Percentiles rank a stretch among this genome's conserved stretches.
These are phyloP conservation scores for Pseudolycoriella hygida DNA, from an alignment of 2,888 invertebrate species.

Conservation along the genomic window DNA sequence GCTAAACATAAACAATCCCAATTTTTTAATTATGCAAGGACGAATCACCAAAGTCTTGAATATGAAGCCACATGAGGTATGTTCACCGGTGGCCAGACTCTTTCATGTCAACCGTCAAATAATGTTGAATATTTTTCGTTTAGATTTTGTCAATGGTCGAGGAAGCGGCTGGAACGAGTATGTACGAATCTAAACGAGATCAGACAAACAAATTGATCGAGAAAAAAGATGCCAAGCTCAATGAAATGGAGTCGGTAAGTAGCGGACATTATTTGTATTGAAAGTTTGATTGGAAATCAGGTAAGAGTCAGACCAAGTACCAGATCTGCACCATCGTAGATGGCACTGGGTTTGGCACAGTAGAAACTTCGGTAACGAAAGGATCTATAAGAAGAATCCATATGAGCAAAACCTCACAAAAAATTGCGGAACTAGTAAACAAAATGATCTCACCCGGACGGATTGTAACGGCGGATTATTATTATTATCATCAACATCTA, in stretches of 20 bases:
- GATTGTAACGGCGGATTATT: no score
- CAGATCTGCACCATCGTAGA: no score
- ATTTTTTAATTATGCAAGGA: slow-evolving; percentile 99
- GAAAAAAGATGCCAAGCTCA: slow-evolving; percentile 80
- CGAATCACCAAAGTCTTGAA: slow-evolving; percentile 95
- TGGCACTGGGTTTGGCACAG: no score
- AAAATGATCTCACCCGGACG: no score
- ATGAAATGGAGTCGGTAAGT: slow-evolving; percentile 62
- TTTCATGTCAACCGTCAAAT: no score
- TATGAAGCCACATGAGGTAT: slow-evolving; percentile 97
- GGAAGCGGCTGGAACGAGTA: slow-evolving; percentile 93
- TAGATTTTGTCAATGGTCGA: slow-evolving; percentile 93
- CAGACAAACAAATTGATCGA: slow-evolving; percentile 72
- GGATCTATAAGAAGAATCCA: no score
- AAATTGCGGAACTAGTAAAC: no score
- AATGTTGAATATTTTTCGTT: slow-evolving; percentile 4
- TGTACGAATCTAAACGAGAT: slow-evolving; percentile 90
- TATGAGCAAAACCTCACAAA: no score
- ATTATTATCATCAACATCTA: no score
- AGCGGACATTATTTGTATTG: neutral
- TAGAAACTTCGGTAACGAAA: no score
- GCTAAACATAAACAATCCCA: slow-evolving; percentile 97
- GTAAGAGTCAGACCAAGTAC: no score
- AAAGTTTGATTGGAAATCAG: neutral
- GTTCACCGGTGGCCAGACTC: no score